Percentiles rank a stretch among this genome's conserved stretches.
These are phyloP conservation scores for Drosophila atripex DNA, from an alignment of 2,888 invertebrate genomes.

Conservation along the genomic window DNA sequence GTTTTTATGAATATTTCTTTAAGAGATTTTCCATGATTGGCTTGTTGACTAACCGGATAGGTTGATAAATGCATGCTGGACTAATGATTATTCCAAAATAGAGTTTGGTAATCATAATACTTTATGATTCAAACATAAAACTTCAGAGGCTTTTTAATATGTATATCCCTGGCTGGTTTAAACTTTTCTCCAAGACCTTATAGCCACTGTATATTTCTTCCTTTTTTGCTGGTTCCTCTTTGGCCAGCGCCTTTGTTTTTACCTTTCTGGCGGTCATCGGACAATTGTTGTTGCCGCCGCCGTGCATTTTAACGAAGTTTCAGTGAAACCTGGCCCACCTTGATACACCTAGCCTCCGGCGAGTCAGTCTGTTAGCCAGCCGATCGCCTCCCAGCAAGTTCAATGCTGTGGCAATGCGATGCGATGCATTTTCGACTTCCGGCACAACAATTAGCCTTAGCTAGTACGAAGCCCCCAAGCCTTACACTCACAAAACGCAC, in stretches of 20 bases:
- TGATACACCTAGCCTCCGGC: constrained; percentile 53
- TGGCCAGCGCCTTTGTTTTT: constrained; percentile 28
- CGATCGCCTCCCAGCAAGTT: constrained; percentile 57
- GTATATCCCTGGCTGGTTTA: no score
- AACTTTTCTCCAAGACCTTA: background rate
- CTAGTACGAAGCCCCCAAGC: constrained; percentile 25
- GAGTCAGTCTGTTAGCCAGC: constrained; percentile 19
- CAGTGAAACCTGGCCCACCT: constrained; percentile 72
- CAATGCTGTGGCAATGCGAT: constrained; percentile 58
- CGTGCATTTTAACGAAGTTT: constrained; percentile 56
- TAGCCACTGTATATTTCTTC: constrained; percentile 46
- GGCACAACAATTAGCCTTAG: constrained; percentile 51
- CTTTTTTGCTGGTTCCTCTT: constrained; percentile 51
- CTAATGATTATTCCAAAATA: background rate
- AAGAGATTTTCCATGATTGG: background rate
- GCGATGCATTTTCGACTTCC: constrained; percentile 67
- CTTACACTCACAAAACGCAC: constrained; percentile 20
- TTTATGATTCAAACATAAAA: no score
- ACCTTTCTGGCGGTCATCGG: constrained; percentile 64
- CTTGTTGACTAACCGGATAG: background rate
- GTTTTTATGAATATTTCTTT: constrained; percentile 3
- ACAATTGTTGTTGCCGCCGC: constrained; percentile 28
- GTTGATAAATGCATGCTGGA: background rate
- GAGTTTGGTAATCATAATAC: background rate
- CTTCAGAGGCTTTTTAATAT: no score